Base-by-base conservation (phyloP, 2,888 invertebrate species). In the Ceriagrion tenellum region DNA sequence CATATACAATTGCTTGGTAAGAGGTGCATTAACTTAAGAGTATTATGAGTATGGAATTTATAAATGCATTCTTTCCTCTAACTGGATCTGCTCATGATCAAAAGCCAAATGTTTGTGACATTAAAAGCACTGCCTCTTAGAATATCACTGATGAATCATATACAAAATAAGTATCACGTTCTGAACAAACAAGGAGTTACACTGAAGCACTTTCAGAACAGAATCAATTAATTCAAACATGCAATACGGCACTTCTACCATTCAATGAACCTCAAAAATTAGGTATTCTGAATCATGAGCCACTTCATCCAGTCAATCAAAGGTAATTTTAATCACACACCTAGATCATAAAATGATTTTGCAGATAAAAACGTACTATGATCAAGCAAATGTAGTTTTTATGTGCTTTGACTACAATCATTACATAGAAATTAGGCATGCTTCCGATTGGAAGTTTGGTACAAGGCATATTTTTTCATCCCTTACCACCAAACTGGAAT, bases 401-500 rank as follows among this genome's bases (percentile, higher is more conserved):
- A 81, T 81, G 35, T 81, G 81, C 81, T 89, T 89, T 55, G 3
- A 55, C 89, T 89, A 89, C 89, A 89, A 0, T 89, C 89, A 89
- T 12, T 89, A 55, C 23, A 47, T 13, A 55, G 26, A 12, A 47
- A 69, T 13, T 93, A 20, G 47, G 93, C 35, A 59, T 74, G 93
- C 93, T 93, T 69, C 69, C 47, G 47, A 10, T 69, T 47, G 69
- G 69, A 93, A 69, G 63, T 69, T 93, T 89, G 89, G 81, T 81
- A 81, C 81, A 81, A 81, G 81, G 93, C 69, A 74, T 59, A 26
- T 69, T 69, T 93, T 35, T 88, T 47, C 26, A 89, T 93, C 74
- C 93, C 93, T 93, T 93, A 93, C 93, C 93, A 93, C 93, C 93
- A 93, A 93, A 93, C 93, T 93, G 93, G 93, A 93, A 93, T 93